Evolutionary conservation across 2,888 invertebrate genomes (phyloP).

Genomic region (Alloscopus bannaensis): DNA sequence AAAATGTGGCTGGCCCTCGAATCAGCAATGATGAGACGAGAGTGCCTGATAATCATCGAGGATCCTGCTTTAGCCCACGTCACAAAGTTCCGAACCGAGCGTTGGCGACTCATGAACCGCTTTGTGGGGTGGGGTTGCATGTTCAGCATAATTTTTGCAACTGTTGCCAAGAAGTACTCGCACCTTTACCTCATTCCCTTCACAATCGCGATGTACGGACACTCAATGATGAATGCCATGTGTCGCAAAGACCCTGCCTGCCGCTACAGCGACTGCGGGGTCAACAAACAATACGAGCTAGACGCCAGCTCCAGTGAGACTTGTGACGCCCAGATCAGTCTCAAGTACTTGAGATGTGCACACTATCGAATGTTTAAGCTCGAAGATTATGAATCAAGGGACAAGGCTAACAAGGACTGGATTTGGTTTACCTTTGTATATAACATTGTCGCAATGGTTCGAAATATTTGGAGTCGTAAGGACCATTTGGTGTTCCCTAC

Average conservation of each 20-base stretch:
- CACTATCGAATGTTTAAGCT: slow-evolving; percentile 50
- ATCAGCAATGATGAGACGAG: slow-evolving; percentile 44
- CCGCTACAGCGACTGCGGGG: slow-evolving; percentile 38
- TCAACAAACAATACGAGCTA: slow-evolving; percentile 37
- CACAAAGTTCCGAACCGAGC: slow-evolving; percentile 50
- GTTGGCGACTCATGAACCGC: slow-evolving; percentile 37
- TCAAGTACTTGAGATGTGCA: slow-evolving; percentile 37
- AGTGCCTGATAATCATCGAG: slow-evolving; percentile 44
- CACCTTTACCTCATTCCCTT: slow-evolving; percentile 31
- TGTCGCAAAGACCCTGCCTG: slow-evolving; percentile 42
- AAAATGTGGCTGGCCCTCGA: slow-evolving; percentile 55
- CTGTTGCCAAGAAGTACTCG: not conserved
- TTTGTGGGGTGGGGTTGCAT: slow-evolving; percentile 26
- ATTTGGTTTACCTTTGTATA: not conserved
- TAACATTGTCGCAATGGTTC: not conserved
- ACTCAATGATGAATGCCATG: slow-evolving; percentile 17
- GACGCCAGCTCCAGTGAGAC: slow-evolving; percentile 34
- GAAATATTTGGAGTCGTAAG: slow-evolving; percentile 23
- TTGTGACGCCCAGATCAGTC: slow-evolving; percentile 41
- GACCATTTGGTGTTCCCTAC: no score
- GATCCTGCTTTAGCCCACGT: slow-evolving; percentile 47
- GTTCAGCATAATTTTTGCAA: slow-evolving; percentile 8
- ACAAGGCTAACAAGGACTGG: slow-evolving; percentile 8
- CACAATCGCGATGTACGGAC: slow-evolving; percentile 30
- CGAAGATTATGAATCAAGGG: slow-evolving; percentile 23